Conservation (phyloP, 2,797 vertebrate species). For the Borostomias antarcticus region DNA sequence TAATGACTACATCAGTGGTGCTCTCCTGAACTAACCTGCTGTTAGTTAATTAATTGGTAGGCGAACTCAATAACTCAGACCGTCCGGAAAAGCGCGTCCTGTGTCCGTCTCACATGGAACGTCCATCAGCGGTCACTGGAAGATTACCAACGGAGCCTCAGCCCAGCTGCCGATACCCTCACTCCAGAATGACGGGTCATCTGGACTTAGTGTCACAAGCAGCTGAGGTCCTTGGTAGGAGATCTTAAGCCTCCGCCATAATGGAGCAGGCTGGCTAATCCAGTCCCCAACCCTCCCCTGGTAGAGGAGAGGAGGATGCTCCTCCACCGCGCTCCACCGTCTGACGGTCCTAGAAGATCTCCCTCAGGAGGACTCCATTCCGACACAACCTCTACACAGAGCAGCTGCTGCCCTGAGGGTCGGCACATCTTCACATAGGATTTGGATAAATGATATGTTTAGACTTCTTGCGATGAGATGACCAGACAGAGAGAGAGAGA, state of each 20-base stretch:
- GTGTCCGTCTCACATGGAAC: background rate
- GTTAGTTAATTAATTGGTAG: background rate
- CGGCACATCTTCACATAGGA: too few species aligned
- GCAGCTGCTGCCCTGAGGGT: slow-evolving; percentile 51
- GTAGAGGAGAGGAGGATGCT: slow-evolving; percentile 59
- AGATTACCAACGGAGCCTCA: slow-evolving; percentile 14
- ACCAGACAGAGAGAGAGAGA: background rate
- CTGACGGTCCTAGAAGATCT: slow-evolving; percentile 44
- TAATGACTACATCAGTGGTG: background rate
- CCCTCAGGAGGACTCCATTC: slow-evolving; percentile 34
- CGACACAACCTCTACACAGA: slow-evolving; percentile 39
- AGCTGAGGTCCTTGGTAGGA: slow-evolving; percentile 65
- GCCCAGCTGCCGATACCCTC: slow-evolving; percentile 43
- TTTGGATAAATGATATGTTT: background rate
- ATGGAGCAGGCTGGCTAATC: slow-evolving; percentile 68
- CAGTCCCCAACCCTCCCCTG: slow-evolving; percentile 55
- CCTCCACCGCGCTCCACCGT: too few species aligned
- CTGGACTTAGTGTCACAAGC: slow-evolving; percentile 72
- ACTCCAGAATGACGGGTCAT: slow-evolving; percentile 70
- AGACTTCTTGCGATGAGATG: background rate
- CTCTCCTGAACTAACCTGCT: background rate
- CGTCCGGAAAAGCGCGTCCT: too few species aligned
- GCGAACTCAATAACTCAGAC: too few species aligned
- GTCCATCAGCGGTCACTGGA: slow-evolving; percentile 12
- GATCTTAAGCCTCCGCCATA: slow-evolving; percentile 70